A percentile compares a stretch with the other conserved stretches of the same genome.
phyloP scores from a whole-genome alignment of 2,113 vertebrate genomes.

The Channa maculata region DNA sequence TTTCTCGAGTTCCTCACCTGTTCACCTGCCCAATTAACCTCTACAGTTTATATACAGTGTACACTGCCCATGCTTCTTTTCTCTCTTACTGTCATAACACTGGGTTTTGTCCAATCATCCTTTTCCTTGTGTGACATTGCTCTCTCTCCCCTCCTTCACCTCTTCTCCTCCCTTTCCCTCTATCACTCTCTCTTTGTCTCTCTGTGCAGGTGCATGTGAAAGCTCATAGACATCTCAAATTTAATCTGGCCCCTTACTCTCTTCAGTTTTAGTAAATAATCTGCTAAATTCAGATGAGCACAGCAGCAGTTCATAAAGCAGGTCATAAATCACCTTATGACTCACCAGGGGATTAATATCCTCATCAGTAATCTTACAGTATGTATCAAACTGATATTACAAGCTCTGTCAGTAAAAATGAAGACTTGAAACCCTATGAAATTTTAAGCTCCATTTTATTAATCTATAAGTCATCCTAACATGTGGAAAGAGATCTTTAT shows the following conservation, averaged over 20 bases:
- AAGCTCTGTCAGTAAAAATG: not conserved
- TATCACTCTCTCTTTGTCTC: not conserved
- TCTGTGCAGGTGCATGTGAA: constrained; percentile 38
- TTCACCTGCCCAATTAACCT: constrained; percentile 91
- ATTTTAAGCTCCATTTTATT: too few relatives aligned
- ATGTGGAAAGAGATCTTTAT: too few relatives aligned
- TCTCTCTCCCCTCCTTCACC: not conserved
- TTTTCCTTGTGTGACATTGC: constrained; percentile 6
- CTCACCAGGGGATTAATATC: constrained; percentile 4
- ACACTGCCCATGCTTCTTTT: constrained; percentile 20
- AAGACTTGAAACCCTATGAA: not conserved
- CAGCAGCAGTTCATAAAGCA: not conserved
- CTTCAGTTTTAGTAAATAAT: constrained; percentile 39
- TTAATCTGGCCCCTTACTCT: constrained; percentile 31
- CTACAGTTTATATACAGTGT: constrained; percentile 84
- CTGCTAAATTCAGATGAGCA: constrained; percentile 31
- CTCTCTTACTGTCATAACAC: constrained; percentile 2
- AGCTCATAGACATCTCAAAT: constrained; percentile 51
- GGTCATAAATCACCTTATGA: constrained; percentile 38
- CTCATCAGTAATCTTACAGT: not conserved
- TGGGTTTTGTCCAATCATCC: constrained; percentile 48
- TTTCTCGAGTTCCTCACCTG: constrained; percentile 89
- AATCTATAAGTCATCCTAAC: too few relatives aligned
- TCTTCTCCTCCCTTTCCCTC: not conserved
- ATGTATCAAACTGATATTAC: not conserved